Base-by-base conservation (phyloP, 2,797 vertebrate genomes). In the Caiman crocodilus region DNA sequence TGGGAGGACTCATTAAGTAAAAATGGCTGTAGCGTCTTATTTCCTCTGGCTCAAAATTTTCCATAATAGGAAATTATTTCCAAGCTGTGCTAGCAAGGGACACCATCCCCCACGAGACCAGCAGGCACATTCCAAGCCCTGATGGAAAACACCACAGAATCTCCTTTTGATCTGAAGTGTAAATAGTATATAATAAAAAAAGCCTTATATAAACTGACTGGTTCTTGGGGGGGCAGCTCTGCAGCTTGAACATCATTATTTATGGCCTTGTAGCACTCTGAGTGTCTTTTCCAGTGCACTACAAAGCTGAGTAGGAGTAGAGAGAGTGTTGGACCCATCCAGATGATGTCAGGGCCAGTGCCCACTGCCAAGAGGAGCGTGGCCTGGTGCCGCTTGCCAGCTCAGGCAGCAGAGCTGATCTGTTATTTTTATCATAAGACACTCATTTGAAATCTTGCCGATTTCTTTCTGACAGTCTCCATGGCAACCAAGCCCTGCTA, bases 21-120 rank as follows among this genome's bases (percentile, higher is more conserved):
- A 96, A 92, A n/a, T 1, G 2, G 59, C 78, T 93, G 88, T 89
- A 93, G 77, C 15, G 0, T 86, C 91, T 83, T 88, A 93, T 81
- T 97, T 96, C 94, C 95, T 93, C 92, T 90, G 87, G 90, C 96
- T 92, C 91, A 25, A 35, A 96, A 76, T 86, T 90, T 97, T 95
- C 97, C 97, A 96, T 97, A 97, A 97, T 97, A 97, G 97, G 97
- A 96, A 97, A 97, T 97, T 85, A 92, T 96, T 94, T 89, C 94
- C 88, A 2, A 28, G 90, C 90, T 1, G 0, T 1, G 7, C 69
- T 17, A 73, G 83, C 84, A 86, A 94, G 89, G 89, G 90, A 91
- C 88, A 91, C 76, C 63, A 79, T 87, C 71, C 77, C 69, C 61
- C 0, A 14, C 42, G 87, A 93, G 91, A 89, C 91, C 92, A 92